Percentiles rank a stretch among this genome's conserved stretches.
phyloP scores from a whole-genome alignment of 2,888 invertebrate genomes.

The Teleogryllus oceanicus region DNA sequence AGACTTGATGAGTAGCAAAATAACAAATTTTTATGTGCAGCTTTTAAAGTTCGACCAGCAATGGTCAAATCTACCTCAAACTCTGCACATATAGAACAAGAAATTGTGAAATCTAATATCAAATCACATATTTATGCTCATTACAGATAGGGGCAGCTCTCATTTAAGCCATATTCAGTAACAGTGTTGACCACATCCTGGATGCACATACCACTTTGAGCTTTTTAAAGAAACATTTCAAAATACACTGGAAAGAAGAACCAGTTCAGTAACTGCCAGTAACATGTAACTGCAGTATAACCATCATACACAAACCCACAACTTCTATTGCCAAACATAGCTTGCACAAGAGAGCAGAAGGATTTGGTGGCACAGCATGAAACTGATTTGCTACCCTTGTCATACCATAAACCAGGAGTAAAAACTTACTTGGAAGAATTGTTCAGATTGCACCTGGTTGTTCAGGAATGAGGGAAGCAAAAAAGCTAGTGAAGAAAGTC shows the following conservation, averaged over 20 bases:
- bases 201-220: too few species aligned
- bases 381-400: background rate
- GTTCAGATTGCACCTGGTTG: slow-evolving; percentile 62
- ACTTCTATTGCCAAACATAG: background rate
- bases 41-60: background rate
- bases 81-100: background rate
- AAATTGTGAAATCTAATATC: background rate
- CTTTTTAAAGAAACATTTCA: background rate
- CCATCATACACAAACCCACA: background rate
- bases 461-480: slow-evolving; percentile 90
- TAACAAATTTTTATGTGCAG: background rate
- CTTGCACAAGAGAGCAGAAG: background rate
- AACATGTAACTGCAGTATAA: too few species aligned
- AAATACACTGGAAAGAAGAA: background rate
- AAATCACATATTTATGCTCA: background rate
- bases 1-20: slow-evolving; percentile 4
- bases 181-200: too few species aligned
- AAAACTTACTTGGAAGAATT: background rate
- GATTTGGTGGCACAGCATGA: too few species aligned
- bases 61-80: background rate
- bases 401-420: background rate
- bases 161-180: too few species aligned
- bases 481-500: slow-evolving; percentile 90
- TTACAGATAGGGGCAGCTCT: background rate
- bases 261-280: too few species aligned